These are phyloP conservation scores for Drosophila multiciliata DNA, from an alignment of 2,888 invertebrate species.

Conservation along the genomic window DNA sequence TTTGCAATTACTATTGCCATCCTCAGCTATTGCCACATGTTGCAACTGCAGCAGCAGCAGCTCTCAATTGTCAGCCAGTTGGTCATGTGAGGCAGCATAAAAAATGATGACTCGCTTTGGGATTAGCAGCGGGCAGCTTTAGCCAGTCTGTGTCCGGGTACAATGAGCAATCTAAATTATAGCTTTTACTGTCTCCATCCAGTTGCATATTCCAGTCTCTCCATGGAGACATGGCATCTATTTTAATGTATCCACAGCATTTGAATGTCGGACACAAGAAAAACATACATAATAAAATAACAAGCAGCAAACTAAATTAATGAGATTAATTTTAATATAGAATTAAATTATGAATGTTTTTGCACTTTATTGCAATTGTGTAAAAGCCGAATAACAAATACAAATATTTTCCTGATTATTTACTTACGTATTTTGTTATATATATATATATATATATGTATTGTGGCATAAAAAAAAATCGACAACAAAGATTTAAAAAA, in stretches of 20 bases:
- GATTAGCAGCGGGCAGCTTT: conserved; percentile 52
- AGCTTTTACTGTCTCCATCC: conserved; percentile 17
- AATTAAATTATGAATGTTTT: not conserved
- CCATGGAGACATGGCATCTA: conserved; percentile 6
- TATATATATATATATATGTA: not conserved
- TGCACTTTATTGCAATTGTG: conserved; percentile 2
- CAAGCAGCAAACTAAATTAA: conserved; percentile 11
- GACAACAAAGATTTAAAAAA: not conserved
- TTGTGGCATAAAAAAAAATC: not conserved
- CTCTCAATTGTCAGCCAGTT: conserved; percentile 24
- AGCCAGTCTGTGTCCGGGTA: conserved; percentile 18
- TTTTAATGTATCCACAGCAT: conserved; percentile 25
- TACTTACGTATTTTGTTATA: not conserved
- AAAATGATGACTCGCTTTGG: conserved; percentile 74
- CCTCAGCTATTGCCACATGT: conserved; percentile 15
- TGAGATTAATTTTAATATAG: conserved; percentile 16
- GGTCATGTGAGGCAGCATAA: conserved; percentile 59
- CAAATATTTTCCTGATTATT: not conserved
- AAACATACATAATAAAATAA: conserved; percentile 13
- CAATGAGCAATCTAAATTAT: conserved; percentile 14
- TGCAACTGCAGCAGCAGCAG: conserved; percentile 27
- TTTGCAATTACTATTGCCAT: not conserved
- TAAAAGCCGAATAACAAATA: not conserved
- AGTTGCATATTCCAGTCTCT: not conserved
- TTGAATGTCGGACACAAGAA: conserved; percentile 23